phyloP scores from a whole-genome alignment of 2,888 invertebrate genomes.

The Drosophila percnosoma region DNA sequence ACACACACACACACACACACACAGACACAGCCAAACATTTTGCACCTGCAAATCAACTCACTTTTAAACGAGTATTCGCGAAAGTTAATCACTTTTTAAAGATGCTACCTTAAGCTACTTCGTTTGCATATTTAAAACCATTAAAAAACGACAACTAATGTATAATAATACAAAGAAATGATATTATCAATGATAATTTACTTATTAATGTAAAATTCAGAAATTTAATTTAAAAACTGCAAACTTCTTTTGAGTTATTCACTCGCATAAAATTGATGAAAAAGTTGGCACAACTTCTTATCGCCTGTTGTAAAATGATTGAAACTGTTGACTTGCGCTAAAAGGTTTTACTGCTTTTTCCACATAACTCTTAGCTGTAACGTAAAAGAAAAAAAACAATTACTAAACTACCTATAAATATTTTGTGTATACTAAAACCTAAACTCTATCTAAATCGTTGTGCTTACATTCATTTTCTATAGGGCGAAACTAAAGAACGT shows the following conservation, averaged over 20 bases:
- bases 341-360: constrained; percentile 13
- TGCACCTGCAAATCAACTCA: constrained; percentile 44
- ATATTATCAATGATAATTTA: not conserved
- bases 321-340: constrained; percentile 11
- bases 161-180: not conserved
- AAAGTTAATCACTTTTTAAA: constrained; percentile 6
- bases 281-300: constrained; percentile 17
- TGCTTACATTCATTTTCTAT: constrained; percentile 84
- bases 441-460: constrained; percentile 80
- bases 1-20: constrained; percentile 8
- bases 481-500: constrained; percentile 85
- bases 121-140: not conserved
- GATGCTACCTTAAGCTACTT: not conserved
- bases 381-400: constrained; percentile 34
- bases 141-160: not conserved
- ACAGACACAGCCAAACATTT: constrained; percentile 22
- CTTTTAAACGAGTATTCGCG: constrained; percentile 13
- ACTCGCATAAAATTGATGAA: not conserved
- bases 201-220: not conserved
- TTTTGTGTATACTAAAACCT: constrained; percentile 71
- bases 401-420: constrained; percentile 32
- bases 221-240: not conserved
- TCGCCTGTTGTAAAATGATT: constrained; percentile 2
- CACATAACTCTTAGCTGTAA: constrained; percentile 29
- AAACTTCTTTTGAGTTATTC: not conserved